Percentiles rank a stretch among this genome's conserved stretches.
Evolutionary conservation across 2,797 vertebrate genomes (phyloP).

Genomic region (Eupleurogrammus muticus): DNA sequence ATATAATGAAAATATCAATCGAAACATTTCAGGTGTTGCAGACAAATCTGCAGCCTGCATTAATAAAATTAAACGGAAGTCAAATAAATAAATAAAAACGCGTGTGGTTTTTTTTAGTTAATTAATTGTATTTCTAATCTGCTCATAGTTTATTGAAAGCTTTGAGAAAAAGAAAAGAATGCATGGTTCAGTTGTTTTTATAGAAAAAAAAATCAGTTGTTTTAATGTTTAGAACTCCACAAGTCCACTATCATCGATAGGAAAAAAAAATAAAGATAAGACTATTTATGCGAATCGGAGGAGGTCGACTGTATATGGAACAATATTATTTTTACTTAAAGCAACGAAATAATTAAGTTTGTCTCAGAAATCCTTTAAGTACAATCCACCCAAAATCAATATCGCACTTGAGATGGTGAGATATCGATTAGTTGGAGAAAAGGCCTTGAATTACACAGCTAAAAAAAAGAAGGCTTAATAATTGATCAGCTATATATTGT

Average conservation of each 20-base stretch:
- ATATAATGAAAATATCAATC: constrained; percentile 6
- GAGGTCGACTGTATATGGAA: constrained; percentile 27
- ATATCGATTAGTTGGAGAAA: constrained; percentile 59
- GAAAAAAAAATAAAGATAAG: constrained; percentile 4
- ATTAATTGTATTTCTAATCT: not conserved
- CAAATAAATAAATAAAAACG: too few species aligned
- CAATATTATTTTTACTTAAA: constrained; percentile 51
- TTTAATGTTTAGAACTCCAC: not conserved
- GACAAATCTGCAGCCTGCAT: not conserved
- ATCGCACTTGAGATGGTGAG: constrained; percentile 26
- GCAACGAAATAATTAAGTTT: constrained; percentile 59
- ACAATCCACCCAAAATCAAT: constrained; percentile 50
- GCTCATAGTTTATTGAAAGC: constrained; percentile 6
- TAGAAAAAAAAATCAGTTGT: not conserved
- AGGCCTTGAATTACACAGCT: constrained; percentile 41
- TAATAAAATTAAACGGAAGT: constrained; percentile 14
- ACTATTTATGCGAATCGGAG: constrained; percentile 43
- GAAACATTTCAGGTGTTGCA: not conserved
- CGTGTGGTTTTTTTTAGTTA: not conserved
- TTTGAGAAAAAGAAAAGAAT: not conserved
- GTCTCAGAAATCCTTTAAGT: constrained; percentile 49
- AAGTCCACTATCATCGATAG: not conserved
- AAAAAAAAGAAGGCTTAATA: constrained; percentile 12
- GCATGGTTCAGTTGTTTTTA: not conserved
- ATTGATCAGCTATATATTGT: not conserved